Evolutionary conservation across 2,113 vertebrate species (phyloP), one percentile per base, ranked within the genome.

Genomic region (Nestor notabilis): DNA sequence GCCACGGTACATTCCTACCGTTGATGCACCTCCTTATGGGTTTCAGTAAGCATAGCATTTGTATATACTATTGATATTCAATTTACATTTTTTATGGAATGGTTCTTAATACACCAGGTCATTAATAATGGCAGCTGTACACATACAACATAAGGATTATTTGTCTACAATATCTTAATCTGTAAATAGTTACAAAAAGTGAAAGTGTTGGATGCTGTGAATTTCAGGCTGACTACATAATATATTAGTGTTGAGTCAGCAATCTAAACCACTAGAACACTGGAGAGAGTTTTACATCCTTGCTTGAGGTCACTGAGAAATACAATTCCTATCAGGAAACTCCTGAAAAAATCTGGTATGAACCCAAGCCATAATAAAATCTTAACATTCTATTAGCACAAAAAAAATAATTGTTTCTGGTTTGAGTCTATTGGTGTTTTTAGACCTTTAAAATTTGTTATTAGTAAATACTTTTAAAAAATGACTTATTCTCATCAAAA

Each of bases 141-240:
- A 55, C 20, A 39, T 25, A 16, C 12, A 66, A 6, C 2, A 0
- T 37, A 68, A 50, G 20, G 3, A 11, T n/a, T 27, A 41, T 18
- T 80, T 60, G 60, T 39, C 49, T 72, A 17, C 13, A 64, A 3
- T 25, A 29, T 19, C 33, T 69, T 72, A 2, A 6, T 55, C n/a
- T 0, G 0, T 23, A 16, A 37, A 13, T 37, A 68, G 31, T 23
- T 23, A 60, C 1, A 43, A 87, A 87, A 43, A 84, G 46, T 56
- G 19, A 64, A 80, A 87, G 1, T 9, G 46, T 44, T 43, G 23
- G 8, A 52, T 69, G 13, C 11, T 58, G 28, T 58, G 81, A 49
- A 78, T 83, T 81, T 91, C 18, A 39, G 5, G 33, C 31, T 56
- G 31, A 44, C 37, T 66, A 31, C 11, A 5, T 56, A 71, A 52